phyloP scores from a whole-genome alignment of 2,888 invertebrate genomes.

The Chrysina gloriosa region DNA sequence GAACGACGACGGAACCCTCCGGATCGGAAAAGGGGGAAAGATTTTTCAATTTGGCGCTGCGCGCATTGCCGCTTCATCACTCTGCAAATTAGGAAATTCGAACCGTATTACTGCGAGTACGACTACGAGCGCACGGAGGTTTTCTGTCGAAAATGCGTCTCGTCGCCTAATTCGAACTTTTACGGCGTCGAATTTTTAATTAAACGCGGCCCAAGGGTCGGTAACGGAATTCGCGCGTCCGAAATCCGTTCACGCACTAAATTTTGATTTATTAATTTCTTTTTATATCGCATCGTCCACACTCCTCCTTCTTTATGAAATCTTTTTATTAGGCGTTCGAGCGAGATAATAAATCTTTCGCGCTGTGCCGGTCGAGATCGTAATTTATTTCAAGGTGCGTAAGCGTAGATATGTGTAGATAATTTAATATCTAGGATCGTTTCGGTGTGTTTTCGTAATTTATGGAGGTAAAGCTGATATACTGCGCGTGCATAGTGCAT shows the following conservation, averaged over 20 bases:
- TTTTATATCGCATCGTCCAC: too few relatives aligned
- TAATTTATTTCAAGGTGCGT: too few relatives aligned
- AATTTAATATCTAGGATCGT: too few relatives aligned
- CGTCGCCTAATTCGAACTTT: neutral
- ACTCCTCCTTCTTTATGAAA: too few relatives aligned
- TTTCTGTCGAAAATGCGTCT: constrained; percentile 10
- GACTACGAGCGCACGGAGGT: neutral
- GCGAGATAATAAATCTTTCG: too few relatives aligned
- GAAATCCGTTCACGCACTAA: neutral
- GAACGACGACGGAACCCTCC: constrained; percentile 19
- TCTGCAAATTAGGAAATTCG: constrained; percentile 32
- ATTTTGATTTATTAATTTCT: constrained; percentile 8
- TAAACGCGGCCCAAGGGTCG: neutral
- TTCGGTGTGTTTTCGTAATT: too few relatives aligned
- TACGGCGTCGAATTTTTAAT: constrained; percentile 4
- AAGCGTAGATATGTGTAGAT: too few relatives aligned
- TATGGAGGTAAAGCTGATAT: too few relatives aligned
- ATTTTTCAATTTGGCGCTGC: constrained; percentile 31
- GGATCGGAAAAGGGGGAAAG: constrained; percentile 29
- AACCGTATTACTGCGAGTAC: constrained; percentile 3
- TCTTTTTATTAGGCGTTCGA: too few relatives aligned
- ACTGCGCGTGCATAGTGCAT: too few relatives aligned
- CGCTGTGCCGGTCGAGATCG: too few relatives aligned
- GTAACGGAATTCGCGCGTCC: neutral
- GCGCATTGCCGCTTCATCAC: constrained; percentile 26